A percentile compares a stretch with the other conserved stretches of the same genome.
phyloP scores from a whole-genome alignment of 2,888 invertebrate genomes.

The Abscondita cerata region DNA sequence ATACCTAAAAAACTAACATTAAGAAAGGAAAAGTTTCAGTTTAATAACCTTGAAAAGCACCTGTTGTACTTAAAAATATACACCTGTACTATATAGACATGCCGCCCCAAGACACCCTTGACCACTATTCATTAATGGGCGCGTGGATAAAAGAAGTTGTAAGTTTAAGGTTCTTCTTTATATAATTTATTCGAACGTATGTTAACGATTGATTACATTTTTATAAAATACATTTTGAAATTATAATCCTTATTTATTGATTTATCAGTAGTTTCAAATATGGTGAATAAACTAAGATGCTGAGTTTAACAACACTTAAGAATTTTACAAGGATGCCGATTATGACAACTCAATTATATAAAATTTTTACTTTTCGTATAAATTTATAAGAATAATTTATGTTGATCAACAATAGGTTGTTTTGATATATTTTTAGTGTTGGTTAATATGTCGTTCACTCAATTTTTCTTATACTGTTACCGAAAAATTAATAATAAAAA shows the following conservation, averaged over 20 bases:
- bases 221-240: neutral
- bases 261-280: neutral
- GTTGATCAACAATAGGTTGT: no score
- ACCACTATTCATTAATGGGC: conserved; percentile 24
- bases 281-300: neutral
- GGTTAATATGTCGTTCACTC: no score
- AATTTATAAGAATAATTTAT: no score
- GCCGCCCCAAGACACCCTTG: conserved; percentile 33
- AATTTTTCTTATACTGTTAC: no score
- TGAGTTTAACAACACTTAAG: neutral
- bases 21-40: conserved; percentile 19
- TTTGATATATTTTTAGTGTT: no score
- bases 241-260: neutral
- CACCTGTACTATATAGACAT: conserved; percentile 50
- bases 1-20: no score
- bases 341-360: conserved; percentile 5
- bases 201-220: neutral
- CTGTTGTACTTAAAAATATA: conserved; percentile 52
- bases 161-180: neutral
- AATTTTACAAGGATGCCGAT: neutral
- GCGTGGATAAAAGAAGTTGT: conserved; percentile 16
- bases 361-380: neutral
- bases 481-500: no score
- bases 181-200: neutral
- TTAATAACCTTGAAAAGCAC: conserved; percentile 52